Conservation (phyloP, 1,140 invertebrate genomes). For the Brachionus paranguensis region DNA sequence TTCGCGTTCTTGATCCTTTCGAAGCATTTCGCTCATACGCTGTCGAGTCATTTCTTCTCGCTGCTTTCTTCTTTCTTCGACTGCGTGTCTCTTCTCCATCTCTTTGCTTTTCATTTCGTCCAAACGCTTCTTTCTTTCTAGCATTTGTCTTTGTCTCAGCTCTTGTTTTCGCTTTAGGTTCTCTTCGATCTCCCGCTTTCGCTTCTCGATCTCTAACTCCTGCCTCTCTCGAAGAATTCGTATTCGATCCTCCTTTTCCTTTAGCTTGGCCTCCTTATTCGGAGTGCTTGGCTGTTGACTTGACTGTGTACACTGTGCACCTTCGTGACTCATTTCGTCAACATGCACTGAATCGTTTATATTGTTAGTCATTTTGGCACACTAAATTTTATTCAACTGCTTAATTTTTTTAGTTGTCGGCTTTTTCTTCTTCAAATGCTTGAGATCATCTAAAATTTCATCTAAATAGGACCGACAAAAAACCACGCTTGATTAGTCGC, state of each 20-base stretch:
- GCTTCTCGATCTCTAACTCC: not conserved
- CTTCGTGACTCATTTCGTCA: not conserved
- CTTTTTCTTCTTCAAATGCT: not conserved
- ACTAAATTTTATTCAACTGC: not conserved
- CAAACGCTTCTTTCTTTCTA: conserved; percentile 15
- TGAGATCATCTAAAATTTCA: not conserved
- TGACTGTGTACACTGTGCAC: not conserved
- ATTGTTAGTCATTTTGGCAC: not conserved
- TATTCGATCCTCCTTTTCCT: conserved; percentile 19
- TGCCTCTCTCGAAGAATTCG: not conserved
- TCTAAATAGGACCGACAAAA: not conserved
- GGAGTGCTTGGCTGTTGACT: not conserved
- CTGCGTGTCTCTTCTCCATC: not conserved
- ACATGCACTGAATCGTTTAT: not conserved
- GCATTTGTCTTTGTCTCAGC: conserved; percentile 19
- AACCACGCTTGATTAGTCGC: not conserved
- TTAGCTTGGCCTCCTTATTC: not conserved
- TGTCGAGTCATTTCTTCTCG: not conserved
- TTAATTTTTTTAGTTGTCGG: not conserved
- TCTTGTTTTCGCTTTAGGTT: conserved; percentile 23
- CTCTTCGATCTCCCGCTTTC: conserved; percentile 28
- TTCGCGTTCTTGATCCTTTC: conserved; percentile 23
- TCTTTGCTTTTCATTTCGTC: conserved; percentile 31
- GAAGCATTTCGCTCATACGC: not conserved
- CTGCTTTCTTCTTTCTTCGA: conserved; percentile 24